A percentile compares a stretch with the other conserved stretches of the same genome.
Evolutionary conservation across 1,140 invertebrate species (phyloP).

Genomic region (Agrypnia vestita): DNA sequence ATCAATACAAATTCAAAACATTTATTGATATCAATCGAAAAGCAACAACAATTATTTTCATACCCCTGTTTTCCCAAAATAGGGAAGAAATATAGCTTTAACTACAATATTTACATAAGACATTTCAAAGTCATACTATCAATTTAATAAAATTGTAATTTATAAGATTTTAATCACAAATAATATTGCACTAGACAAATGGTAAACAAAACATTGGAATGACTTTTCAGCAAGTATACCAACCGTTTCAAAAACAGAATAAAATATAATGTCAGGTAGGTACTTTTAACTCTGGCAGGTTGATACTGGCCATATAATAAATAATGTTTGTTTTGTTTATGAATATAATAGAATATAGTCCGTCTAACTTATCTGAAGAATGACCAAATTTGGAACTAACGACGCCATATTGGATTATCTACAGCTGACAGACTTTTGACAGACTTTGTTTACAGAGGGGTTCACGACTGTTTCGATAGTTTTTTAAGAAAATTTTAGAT

Average conservation of each 20-base stretch:
- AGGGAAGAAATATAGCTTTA: conserved; percentile 21
- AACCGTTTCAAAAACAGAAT: neutral
- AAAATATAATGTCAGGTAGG: neutral
- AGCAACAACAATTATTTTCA: neutral
- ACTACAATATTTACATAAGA: conserved; percentile 7
- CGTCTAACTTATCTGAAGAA: too few relatives aligned
- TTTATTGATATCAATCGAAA: neutral
- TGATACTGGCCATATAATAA: too few relatives aligned
- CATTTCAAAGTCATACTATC: neutral
- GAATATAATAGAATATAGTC: too few relatives aligned
- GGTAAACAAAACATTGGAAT: conserved; percentile 6
- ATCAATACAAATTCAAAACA: conserved; percentile 41
- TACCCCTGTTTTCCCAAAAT: neutral
- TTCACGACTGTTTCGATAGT: too few relatives aligned
- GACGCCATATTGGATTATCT: too few relatives aligned
- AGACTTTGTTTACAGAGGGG: too few relatives aligned
- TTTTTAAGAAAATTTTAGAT: too few relatives aligned
- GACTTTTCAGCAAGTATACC: neutral
- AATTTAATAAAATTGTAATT: neutral
- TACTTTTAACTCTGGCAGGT: neutral
- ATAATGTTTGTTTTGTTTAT: too few relatives aligned
- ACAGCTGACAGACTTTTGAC: too few relatives aligned
- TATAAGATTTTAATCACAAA: neutral
- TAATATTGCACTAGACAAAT: neutral
- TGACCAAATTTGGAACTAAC: too few relatives aligned